Percentiles rank a stretch among this genome's conserved stretches.
phyloP scores from a whole-genome alignment of 2,113 vertebrate species.

The Alaudala cheleensis region DNA sequence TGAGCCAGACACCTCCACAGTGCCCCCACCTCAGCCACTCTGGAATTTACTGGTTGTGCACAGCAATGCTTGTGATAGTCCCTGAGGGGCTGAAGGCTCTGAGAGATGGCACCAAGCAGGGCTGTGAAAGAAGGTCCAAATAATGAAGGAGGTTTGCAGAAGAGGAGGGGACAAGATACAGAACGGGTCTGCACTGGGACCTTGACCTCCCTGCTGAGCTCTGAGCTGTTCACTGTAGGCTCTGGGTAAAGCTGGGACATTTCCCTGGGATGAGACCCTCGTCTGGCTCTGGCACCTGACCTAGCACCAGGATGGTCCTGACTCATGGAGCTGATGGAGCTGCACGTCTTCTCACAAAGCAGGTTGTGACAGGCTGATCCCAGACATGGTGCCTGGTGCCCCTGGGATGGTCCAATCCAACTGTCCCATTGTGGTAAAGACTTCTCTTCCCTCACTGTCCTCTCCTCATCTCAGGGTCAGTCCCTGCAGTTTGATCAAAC shows the following conservation, averaged over 20 bases:
- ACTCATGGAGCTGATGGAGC: neutral
- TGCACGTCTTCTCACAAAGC: neutral
- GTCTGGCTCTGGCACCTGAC: neutral
- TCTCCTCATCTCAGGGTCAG: neutral
- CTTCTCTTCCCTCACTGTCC: neutral
- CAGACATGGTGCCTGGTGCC: fast-evolving
- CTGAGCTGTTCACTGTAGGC: neutral
- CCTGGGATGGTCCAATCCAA: neutral
- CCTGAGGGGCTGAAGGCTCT: neutral
- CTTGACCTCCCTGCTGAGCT: neutral
- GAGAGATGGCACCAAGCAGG: no score
- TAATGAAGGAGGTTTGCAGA: neutral
- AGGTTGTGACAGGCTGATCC: fast-evolving
- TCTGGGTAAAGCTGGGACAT: neutral
- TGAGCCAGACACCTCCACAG: neutral
- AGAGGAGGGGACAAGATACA: neutral
- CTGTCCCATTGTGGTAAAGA: fast-evolving
- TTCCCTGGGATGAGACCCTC: neutral
- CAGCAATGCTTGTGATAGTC: neutral
- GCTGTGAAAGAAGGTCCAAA: neutral
- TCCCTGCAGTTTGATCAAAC: neutral
- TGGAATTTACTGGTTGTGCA: neutral
- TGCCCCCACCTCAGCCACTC: neutral
- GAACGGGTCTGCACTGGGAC: neutral
- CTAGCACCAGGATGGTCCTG: fast-evolving